phyloP scores from a whole-genome alignment of 2,113 vertebrate genomes.

The Miniopterus natalensis region DNA sequence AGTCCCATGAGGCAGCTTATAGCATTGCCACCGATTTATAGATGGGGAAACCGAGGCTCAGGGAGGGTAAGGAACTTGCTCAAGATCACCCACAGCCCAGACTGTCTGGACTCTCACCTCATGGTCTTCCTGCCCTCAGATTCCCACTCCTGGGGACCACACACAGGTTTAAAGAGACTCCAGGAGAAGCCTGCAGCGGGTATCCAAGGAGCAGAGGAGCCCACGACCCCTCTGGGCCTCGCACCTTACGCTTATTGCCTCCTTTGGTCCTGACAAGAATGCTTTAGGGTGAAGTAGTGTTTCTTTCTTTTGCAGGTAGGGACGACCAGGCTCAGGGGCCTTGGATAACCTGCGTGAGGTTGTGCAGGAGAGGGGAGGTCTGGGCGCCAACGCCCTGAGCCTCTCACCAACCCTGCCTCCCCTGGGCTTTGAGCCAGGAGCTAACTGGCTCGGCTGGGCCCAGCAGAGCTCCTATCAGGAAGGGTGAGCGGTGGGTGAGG shows the following conservation, averaged over 20 bases:
- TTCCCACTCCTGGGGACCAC: background rate
- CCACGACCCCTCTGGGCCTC: background rate
- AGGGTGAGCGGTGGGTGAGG: accelerated
- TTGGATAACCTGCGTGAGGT: background rate
- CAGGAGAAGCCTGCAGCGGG: no score
- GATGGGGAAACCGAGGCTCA: background rate
- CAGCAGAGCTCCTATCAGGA: background rate
- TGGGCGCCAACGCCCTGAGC: no score
- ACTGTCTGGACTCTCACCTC: background rate
- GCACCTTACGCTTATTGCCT: background rate
- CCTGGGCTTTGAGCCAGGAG: background rate
- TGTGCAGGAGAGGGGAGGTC: background rate
- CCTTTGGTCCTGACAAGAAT: background rate
- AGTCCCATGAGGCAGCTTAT: no score
- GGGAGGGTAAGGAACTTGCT: background rate
- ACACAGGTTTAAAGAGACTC: background rate
- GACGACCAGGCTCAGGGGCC: no score
- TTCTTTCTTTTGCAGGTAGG: background rate
- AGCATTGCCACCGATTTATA: background rate
- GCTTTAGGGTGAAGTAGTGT: no score
- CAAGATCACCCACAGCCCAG: background rate
- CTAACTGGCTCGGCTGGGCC: background rate
- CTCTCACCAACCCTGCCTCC: no score
- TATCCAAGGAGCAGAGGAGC: background rate
- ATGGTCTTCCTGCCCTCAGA: no score